Base-by-base conservation (phyloP, 2,797 vertebrate genomes). In the Hydrophis major region DNA sequence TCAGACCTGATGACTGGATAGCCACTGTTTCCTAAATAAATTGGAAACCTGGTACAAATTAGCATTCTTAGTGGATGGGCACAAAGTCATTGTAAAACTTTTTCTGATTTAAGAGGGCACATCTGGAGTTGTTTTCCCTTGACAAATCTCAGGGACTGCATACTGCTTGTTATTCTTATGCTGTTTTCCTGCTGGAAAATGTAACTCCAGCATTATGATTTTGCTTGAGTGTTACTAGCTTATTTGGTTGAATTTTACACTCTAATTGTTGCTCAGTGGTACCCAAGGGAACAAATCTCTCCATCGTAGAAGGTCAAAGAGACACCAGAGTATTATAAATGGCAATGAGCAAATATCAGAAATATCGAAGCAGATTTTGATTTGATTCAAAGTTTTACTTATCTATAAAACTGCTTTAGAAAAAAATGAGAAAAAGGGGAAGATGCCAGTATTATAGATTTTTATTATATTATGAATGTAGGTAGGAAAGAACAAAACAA, bases 201-300 rank as follows among this genome's bases (percentile, higher is more conserved):
- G 57, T 88, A 22, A 90, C 89, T 94, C 37, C 87, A 83, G 25
- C 14, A 89, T 78, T 10, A 47, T 16, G 18, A 89, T 89, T 86
- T 91, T 57, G 42, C 93, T 91, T 93, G 93, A 90, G 13, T 2
- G 57, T 93, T 59, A 42, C 66, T 20, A 87, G 89, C 47, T 53
- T 89, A 16, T 60, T 87, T 94, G 83, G 32, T 61, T 87, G 89
- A 93, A 92, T 50, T 92, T 86, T 25, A 55, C 61, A 25, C 74
- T 92, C 89, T 66, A 93, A 93, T 25, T 93, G 59, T 89, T 93
- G 59, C 28, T 93, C 27, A 16, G 87, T 47, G 16, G 22, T 69
- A 63, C 25, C 47, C 2, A 0, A n/a, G n/a, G 28, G 16, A 28
- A 61, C 86, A 91, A 92, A 1, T 2, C 16, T 91, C 60, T 60